Conservation (phyloP, 2,797 vertebrate genomes). For the Sebastes diploproa region DNA sequence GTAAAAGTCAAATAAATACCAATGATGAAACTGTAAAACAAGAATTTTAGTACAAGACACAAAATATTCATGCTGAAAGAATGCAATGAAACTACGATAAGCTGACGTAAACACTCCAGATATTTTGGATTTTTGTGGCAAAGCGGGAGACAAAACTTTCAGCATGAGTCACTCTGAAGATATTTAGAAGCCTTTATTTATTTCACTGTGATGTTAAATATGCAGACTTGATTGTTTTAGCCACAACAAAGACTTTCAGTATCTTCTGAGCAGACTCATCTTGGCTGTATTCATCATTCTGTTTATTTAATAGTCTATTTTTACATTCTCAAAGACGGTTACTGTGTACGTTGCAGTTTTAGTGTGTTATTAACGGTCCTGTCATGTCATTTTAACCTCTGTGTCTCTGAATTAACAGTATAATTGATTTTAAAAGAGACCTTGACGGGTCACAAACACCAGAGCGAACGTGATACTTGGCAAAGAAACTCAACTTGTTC, state of each 20-base stretch:
- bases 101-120: neutral
- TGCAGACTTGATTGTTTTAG: constrained; percentile 5
- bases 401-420: neutral
- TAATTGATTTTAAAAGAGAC: neutral
- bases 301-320: neutral
- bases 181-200: neutral
- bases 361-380: neutral
- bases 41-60: neutral
- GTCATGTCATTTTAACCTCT: neutral
- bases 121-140: constrained; percentile 41
- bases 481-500: neutral
- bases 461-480: neutral
- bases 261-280: neutral
- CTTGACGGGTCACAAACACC: neutral
- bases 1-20: neutral
- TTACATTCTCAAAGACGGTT: neutral
- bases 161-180: constrained; percentile 24
- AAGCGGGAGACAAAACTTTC: constrained; percentile 2
- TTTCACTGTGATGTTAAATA: constrained; percentile 12
- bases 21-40: neutral
- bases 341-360: neutral
- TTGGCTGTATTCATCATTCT: neutral
- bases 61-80: neutral
- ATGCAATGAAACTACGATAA: neutral
- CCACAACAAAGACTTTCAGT: constrained; percentile 1